Base-by-base conservation (phyloP, 2,113 vertebrate species). In the Pedionomus torquatus region DNA sequence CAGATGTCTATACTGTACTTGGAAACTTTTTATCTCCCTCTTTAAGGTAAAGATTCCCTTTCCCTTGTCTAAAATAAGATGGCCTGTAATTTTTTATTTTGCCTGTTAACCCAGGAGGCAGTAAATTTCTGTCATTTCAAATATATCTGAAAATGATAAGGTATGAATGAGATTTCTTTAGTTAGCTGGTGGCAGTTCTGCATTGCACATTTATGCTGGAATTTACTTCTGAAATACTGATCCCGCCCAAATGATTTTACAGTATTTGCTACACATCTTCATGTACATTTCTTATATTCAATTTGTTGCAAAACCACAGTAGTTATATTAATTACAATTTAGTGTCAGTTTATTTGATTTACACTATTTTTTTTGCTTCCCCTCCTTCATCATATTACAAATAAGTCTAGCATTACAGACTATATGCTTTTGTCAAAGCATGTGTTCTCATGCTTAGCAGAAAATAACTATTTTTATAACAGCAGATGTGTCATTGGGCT, bases 101-200 rank as follows among this genome's bases (percentile, higher is more conserved):
- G 35, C 68, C 91, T 23, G n/a, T 96, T 97, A 95, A 90, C 30
- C 84, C 83, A 89, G 63, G 65, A 95, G 94, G 65, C 81, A 96
- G 89, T 43, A n/a, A 89, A 68, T 94, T 89, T 17, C 54, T 96
- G 74, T 92, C 86, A 85, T 93, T 93, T 95, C 64, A 60, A 70
- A 93, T 93, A 17, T 60, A 83, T 94, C 58, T 94, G 60, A 94
- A 93, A 86, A 78, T 44, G 93, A 19, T 91, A 83, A 88, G 71
- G 64, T 61, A 46, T 43, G 37, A 61, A 84, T 55, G 79, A 66
- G 74, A 72, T 61, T 91, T 93, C 13, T 76, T 48, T 51, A 61
- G 26, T 78, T 96, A 20, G 65, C 74, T 89, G 43, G 25, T 92
- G 52, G 65, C 87, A 69, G 33, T 90, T 84, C 83, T 89, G 48